Percentiles rank a stretch among this genome's conserved stretches.
These are phyloP conservation scores for Ceriagrion tenellum DNA, from an alignment of 2,888 invertebrate species.

Conservation along the genomic window DNA sequence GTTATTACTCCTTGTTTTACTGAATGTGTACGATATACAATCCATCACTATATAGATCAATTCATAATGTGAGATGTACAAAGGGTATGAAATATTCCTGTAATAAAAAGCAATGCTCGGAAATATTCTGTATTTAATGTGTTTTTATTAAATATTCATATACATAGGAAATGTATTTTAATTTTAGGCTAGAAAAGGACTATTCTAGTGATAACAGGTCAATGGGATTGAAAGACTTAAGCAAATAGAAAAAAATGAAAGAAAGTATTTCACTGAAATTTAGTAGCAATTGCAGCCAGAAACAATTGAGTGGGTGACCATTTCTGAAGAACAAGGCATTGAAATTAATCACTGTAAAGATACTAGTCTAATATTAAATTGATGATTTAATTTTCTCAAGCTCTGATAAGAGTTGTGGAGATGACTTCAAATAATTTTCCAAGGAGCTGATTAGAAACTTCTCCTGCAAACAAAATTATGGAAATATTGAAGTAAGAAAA, in stretches of 20 bases:
- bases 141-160: not conserved
- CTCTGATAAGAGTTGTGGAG: constrained; percentile 1
- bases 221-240: too few species aligned
- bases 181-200: too few species aligned
- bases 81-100: not conserved
- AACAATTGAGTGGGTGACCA: not conserved
- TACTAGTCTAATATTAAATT: not conserved
- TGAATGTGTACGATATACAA: not conserved
- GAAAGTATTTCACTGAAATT: not conserved
- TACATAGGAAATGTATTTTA: not conserved
- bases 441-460: constrained; percentile 28
- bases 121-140: not conserved
- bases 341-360: not conserved
- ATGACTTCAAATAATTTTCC: constrained; percentile 34
- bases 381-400: constrained; percentile 19
- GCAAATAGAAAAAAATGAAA: too few species aligned
- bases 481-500: too few species aligned
- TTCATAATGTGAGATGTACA: not conserved
- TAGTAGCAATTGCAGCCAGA: not conserved
- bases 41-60: not conserved
- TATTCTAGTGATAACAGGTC: too few species aligned
- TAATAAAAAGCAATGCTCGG: not conserved
- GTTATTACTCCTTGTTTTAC: not conserved
- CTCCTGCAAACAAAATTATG: not conserved
- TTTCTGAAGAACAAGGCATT: not conserved